Conservation (phyloP, 2,113 vertebrate species). For the Naja naja region DNA sequence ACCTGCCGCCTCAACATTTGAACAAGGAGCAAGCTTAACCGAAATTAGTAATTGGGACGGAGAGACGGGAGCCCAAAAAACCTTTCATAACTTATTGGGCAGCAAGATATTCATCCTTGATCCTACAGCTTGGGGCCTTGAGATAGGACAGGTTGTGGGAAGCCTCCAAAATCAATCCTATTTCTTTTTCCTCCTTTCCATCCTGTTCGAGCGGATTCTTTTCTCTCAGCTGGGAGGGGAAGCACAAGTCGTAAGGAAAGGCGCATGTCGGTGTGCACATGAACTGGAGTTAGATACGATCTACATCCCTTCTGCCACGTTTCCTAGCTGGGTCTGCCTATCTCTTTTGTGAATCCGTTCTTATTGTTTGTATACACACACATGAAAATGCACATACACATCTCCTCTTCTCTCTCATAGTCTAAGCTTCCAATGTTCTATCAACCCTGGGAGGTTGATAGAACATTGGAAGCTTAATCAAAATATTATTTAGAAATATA, state of each 20-base stretch:
- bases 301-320: not conserved
- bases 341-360: not conserved
- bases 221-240: not conserved
- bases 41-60: not conserved
- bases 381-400: not conserved
- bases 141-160: not conserved
- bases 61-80: not conserved
- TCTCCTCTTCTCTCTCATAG: not conserved
- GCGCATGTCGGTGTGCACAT: constrained; percentile 38
- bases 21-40: not conserved
- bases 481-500: constrained; percentile 12
- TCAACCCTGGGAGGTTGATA: constrained; percentile 5
- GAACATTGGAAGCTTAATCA: no score
- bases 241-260: not conserved
- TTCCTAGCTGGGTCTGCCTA: not conserved
- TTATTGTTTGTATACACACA: not conserved
- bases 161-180: not conserved
- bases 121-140: not conserved
- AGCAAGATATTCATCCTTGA: not conserved
- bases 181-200: not conserved
- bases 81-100: no score
- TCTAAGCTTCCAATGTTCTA: not conserved
- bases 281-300: not conserved
- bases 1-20: not conserved
- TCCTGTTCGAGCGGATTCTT: not conserved